These are phyloP conservation scores for Nyctereutes procyonoides DNA, from an alignment of 2,113 vertebrate species.

Conservation along the genomic window DNA sequence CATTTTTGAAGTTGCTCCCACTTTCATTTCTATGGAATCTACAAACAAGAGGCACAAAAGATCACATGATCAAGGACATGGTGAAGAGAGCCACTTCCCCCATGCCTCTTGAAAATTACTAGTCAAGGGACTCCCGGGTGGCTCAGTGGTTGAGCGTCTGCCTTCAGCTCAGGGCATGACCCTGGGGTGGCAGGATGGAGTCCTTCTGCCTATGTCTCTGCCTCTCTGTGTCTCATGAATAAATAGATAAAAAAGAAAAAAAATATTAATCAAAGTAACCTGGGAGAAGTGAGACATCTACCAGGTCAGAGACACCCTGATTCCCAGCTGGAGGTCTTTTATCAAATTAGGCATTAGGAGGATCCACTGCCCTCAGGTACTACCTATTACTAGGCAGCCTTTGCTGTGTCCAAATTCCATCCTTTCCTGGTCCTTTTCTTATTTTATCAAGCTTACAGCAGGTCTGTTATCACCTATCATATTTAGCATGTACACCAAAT, in stretches of 20 bases:
- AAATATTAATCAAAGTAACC: background rate
- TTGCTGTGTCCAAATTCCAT: background rate
- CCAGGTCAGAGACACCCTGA: background rate
- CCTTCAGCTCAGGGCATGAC: too few species aligned
- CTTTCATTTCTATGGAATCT: background rate
- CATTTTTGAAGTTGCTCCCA: background rate
- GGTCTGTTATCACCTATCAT: background rate
- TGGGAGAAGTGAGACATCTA: background rate
- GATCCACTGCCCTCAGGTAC: background rate
- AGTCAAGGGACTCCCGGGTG: background rate
- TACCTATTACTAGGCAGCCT: background rate
- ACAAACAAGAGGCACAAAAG: background rate
- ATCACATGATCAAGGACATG: background rate
- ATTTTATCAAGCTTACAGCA: background rate
- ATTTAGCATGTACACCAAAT: background rate
- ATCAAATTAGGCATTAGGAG: background rate
- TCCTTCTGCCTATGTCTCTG: too few species aligned
- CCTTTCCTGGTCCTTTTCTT: background rate
- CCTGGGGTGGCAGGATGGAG: too few species aligned
- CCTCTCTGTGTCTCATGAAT: too few species aligned
- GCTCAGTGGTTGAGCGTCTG: too few species aligned
- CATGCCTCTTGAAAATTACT: background rate
- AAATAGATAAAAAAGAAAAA: too few species aligned
- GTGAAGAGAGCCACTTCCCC: background rate
- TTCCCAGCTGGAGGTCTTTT: background rate